Base-by-base conservation (phyloP, 2,797 vertebrate species). In the Ataeniobius toweri region DNA sequence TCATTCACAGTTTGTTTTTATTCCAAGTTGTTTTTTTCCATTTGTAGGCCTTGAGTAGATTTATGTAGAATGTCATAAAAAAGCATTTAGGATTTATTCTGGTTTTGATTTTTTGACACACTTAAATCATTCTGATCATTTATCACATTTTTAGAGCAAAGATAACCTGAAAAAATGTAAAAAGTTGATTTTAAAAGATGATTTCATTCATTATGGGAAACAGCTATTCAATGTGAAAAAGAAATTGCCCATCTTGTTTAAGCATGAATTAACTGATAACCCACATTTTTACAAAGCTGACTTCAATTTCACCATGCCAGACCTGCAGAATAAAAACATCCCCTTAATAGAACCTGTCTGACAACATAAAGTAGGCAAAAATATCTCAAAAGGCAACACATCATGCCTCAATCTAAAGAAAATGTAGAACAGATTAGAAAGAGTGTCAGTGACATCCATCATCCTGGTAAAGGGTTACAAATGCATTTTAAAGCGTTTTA, bases 1-100 rank as follows among this genome's bases (percentile, higher is more conserved):
- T 83, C 53, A 55, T 90, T 85, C 85, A 74, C 82, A 75, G 59
- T 82, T 86, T 0, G 8, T 22, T 80, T 80, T 77, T 76, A 56
- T 86, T 76, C 80, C 73, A 81, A 50, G 8, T 89, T 93, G 92
- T 92, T 86, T 94, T 93, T 92, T 84, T 84, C 73, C 77, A 59
- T 75, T 50, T 67, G 20, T 59, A 6, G 55, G 77, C 61, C 78
- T 70, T 31, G 46, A 81, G 36, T 80, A 67, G 74, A 70, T 69
- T 44, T 46, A 46, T 69, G 22, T 13, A n/a, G 24, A 7, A 24
- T 46, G 24, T 41, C 24, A 46, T 46, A 12, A 46, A 16, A 48
- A 48, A 48, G n/a, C 48, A 48, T 44, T 44, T 68, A 6, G 13
- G 41, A 8, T 58, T n/a, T 26, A n/a, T 58, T 13, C 5, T 12